These are phyloP conservation scores for Drosophila punjabiensis DNA, from an alignment of 1,140 invertebrate genomes.

Conservation along the genomic window DNA sequence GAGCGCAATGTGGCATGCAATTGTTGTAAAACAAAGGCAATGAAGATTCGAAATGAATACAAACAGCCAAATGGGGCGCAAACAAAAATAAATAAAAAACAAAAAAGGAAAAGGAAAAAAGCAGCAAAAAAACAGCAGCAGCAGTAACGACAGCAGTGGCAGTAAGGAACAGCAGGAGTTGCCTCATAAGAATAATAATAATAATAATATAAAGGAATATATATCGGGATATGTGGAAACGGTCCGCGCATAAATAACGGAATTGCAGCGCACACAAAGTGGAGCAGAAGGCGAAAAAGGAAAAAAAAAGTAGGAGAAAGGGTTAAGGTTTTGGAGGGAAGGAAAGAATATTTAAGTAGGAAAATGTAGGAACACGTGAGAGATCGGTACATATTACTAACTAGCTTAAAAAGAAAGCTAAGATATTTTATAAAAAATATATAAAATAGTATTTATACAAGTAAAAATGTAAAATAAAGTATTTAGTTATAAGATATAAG, in stretches of 20 bases:
- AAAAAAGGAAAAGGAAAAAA: not conserved
- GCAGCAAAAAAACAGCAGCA: constrained; percentile 20
- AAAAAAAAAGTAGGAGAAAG: not conserved
- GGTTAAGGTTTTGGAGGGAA: not conserved
- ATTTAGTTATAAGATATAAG: not conserved
- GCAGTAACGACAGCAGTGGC: constrained; percentile 44
- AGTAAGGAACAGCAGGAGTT: constrained; percentile 59
- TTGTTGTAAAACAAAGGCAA: constrained; percentile 81
- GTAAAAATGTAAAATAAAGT: not conserved
- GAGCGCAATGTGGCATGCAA: constrained; percentile 63
- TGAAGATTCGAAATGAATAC: constrained; percentile 73
- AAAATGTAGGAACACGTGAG: not conserved
- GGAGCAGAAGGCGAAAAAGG: constrained; percentile 26
- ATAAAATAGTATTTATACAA: not conserved
- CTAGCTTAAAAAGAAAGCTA: not conserved
- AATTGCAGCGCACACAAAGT: constrained; percentile 50
- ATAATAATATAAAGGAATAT: constrained; percentile 35
- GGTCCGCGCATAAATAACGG: constrained; percentile 51
- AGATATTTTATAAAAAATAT: not conserved
- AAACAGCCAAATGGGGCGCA: constrained; percentile 60
- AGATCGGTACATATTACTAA: constrained; percentile 7
- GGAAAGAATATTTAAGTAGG: constrained; percentile 15
- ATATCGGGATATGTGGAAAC: constrained; percentile 43
- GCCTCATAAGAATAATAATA: constrained; percentile 61
- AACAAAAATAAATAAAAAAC: constrained; percentile 48